Percentiles rank a stretch among this genome's conserved stretches.
phyloP scores from a whole-genome alignment of 92 coral and sea anemone genomes.

The Parazoanthus darwini region DNA sequence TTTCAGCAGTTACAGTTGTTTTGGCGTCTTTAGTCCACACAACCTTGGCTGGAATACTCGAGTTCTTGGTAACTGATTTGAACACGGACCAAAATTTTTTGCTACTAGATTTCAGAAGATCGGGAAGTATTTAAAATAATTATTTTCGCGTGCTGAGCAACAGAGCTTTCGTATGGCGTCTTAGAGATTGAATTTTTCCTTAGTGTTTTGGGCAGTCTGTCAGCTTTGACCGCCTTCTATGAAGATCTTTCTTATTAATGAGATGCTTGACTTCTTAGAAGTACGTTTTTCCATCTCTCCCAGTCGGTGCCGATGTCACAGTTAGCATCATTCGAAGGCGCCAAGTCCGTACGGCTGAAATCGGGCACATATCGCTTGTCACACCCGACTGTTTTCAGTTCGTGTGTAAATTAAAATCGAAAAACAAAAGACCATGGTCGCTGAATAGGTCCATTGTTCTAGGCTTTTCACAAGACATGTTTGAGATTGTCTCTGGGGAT shows the following conservation, averaged over 20 bases:
- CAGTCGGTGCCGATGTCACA: constrained; percentile 8
- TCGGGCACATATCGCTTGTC: too few relatives aligned
- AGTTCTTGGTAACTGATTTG: background rate
- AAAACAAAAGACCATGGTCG: constrained; percentile 43
- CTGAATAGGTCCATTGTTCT: constrained; percentile 41
- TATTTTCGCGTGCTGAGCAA: background rate
- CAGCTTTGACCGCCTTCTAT: constrained; percentile 5
- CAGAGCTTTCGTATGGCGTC: background rate
- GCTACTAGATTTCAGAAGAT: constrained; percentile 3
- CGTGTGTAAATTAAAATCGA: constrained; percentile 23
- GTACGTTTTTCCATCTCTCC: constrained; percentile 9
- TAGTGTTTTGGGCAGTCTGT: constrained; percentile 16
- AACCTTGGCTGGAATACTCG: background rate
- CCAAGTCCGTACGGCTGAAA: background rate
- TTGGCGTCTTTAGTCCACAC: background rate
- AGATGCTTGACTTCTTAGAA: constrained; percentile 9
- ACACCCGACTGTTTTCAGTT: constrained; percentile 7
- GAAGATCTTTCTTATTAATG: constrained; percentile 15
- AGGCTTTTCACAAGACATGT: constrained; percentile 29
- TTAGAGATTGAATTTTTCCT: too few relatives aligned
- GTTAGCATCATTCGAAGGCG: constrained; percentile 8
- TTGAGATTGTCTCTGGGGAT: constrained; percentile 29
- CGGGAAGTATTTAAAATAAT: background rate
- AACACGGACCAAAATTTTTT: constrained; percentile 10
- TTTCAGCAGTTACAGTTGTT: background rate